A percentile compares a stretch with the other conserved stretches of the same genome.
phyloP scores from a whole-genome alignment of 2,888 invertebrate species.

The Crocallis elinguaria region DNA sequence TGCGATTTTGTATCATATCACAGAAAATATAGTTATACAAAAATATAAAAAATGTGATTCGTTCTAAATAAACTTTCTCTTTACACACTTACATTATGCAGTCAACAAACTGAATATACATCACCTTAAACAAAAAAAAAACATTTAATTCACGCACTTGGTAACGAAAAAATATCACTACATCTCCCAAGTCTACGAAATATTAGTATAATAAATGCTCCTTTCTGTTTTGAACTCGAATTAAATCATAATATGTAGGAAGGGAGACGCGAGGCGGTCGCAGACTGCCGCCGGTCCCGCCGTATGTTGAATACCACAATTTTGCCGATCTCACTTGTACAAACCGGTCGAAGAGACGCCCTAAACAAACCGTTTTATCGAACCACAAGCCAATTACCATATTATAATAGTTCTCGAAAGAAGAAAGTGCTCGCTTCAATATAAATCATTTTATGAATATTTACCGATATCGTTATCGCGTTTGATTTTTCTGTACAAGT shows the following conservation, averaged over 20 bases:
- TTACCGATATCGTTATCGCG: no score
- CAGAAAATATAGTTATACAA: constrained; percentile 59
- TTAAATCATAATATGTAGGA: constrained; percentile 12
- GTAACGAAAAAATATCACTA: constrained; percentile 80
- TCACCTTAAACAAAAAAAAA: constrained; percentile 59
- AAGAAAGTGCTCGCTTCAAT: no score
- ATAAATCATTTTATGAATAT: no score
- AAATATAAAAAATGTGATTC: constrained; percentile 41
- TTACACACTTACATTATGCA: constrained; percentile 15
- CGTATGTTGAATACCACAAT: background rate
- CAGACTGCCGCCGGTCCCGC: constrained; percentile 27
- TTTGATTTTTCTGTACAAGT: no score
- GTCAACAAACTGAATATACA: constrained; percentile 46
- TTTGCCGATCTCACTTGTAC: constrained; percentile 1
- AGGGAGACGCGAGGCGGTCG: constrained; percentile 41
- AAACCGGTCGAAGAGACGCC: background rate
- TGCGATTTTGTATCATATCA: constrained; percentile 62
- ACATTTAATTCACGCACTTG: constrained; percentile 66
- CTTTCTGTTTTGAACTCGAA: constrained; percentile 42
- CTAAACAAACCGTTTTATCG: background rate
- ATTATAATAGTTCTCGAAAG: no score
- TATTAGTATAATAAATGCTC: constrained; percentile 69
- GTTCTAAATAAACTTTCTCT: constrained; percentile 1
- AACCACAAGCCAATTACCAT: no score
- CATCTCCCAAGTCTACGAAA: constrained; percentile 49